phyloP scores from a whole-genome alignment of 2,797 vertebrate genomes.

The Eulemur coronatus region DNA sequence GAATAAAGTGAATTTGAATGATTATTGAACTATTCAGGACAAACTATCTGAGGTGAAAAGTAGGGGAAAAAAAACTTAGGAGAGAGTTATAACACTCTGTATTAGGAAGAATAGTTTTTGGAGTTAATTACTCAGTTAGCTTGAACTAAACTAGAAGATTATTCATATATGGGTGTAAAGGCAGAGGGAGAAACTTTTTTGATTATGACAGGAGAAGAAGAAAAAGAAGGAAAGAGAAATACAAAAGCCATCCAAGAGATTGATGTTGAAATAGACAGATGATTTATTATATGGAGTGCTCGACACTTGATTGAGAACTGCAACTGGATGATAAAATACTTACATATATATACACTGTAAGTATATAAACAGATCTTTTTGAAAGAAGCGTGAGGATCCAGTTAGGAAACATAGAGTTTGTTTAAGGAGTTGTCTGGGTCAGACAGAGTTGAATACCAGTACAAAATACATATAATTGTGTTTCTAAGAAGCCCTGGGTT shows the following conservation, averaged over 20 bases:
- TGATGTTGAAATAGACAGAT: background rate
- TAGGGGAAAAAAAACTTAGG: fast-evolving
- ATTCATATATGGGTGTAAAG: background rate
- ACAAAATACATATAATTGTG: background rate
- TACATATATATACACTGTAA: too few species aligned
- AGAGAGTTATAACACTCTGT: background rate
- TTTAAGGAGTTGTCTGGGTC: background rate
- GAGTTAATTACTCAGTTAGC: background rate
- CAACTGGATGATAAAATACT: background rate
- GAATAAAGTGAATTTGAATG: background rate
- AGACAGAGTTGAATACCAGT: background rate
- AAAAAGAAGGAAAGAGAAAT: background rate
- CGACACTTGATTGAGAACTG: background rate
- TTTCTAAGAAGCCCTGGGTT: background rate
- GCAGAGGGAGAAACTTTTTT: background rate
- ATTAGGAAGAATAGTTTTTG: background rate
- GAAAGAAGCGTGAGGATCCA: background rate
- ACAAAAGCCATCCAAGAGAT: background rate
- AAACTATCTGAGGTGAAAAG: background rate
- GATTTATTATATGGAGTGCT: background rate
- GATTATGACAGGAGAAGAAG: background rate
- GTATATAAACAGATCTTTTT: background rate
- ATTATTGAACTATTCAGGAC: background rate
- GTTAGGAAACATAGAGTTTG: background rate
- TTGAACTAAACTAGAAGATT: background rate